These are phyloP conservation scores for Artibeus lituratus DNA, from an alignment of 2,797 vertebrate species.

Conservation along the genomic window DNA sequence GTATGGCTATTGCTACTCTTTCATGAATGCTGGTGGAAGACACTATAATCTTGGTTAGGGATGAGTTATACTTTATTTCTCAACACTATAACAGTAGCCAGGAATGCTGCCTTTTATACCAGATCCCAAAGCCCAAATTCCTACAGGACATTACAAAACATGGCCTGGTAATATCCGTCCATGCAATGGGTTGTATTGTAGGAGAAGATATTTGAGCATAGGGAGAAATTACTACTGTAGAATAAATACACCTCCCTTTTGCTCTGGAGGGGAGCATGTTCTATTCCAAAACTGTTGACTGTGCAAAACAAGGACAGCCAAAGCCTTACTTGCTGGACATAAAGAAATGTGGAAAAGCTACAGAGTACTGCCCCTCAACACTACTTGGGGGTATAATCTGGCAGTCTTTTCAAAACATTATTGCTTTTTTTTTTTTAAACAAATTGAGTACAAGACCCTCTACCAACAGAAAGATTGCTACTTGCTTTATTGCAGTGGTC, in stretches of 20 bases:
- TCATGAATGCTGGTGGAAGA: neutral
- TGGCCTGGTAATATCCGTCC: neutral
- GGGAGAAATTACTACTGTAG: neutral
- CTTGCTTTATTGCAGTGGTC: neutral
- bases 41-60: neutral
- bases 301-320: neutral
- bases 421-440: neutral
- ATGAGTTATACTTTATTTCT: neutral
- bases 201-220: neutral
- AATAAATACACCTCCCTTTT: neutral
- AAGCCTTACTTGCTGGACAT: neutral
- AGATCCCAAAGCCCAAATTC: neutral
- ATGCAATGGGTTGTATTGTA: too few species aligned
- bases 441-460: neutral
- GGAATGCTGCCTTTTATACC: neutral
- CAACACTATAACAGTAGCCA: neutral
- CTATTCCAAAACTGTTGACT: neutral
- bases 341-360: neutral
- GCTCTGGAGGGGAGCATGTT: neutral
- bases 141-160: neutral
- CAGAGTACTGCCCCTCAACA: neutral
- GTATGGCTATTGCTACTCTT: neutral
- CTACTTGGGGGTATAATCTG: neutral
- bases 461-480: neutral
- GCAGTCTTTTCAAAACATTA: neutral